Conservation (phyloP, 2,888 invertebrate genomes). For the Heteropelma amictum region DNA sequence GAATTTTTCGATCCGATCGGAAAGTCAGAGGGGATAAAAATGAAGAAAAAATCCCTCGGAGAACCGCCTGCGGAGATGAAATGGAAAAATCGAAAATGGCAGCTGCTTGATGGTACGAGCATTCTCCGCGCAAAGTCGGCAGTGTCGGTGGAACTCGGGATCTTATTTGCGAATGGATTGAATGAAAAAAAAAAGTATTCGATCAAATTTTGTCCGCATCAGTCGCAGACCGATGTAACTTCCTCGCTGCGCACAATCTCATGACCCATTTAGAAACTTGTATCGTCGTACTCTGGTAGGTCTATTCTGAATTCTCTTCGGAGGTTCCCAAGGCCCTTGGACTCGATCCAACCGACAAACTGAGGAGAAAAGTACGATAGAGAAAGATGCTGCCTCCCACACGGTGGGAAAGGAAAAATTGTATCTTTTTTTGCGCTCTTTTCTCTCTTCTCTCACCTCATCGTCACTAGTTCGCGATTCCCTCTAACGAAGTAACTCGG, state of each 20-base stretch:
- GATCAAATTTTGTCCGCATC: slow-evolving; percentile 51
- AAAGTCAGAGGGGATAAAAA: no score
- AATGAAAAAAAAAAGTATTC: slow-evolving; percentile 10
- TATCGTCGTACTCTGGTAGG: slow-evolving; percentile 52
- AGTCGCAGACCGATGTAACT: slow-evolving; percentile 58
- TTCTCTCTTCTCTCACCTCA: not conserved
- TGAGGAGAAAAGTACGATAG: slow-evolving; percentile 26
- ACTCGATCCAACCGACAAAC: slow-evolving; percentile 62
- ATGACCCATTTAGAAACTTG: slow-evolving; percentile 66
- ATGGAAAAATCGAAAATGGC: no score
- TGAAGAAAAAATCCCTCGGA: no score
- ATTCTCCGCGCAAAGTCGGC: no score
- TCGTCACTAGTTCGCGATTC: slow-evolving; percentile 32
- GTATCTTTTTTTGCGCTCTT: slow-evolving; percentile 2
- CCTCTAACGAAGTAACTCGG: slow-evolving; percentile 4
- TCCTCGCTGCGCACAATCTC: slow-evolving; percentile 64
- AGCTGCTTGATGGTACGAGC: no score
- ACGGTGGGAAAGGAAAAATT: slow-evolving; percentile 7
- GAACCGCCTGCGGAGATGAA: no score
- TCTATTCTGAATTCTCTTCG: slow-evolving; percentile 66
- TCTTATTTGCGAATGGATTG: no score
- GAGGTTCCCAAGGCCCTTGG: slow-evolving; percentile 66
- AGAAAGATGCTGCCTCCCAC: slow-evolving; percentile 1
- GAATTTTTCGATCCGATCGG: no score
- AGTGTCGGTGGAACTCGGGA: no score